These are phyloP conservation scores for Patella vulgata DNA, from an alignment of 1,140 invertebrate species.

Conservation along the genomic window DNA sequence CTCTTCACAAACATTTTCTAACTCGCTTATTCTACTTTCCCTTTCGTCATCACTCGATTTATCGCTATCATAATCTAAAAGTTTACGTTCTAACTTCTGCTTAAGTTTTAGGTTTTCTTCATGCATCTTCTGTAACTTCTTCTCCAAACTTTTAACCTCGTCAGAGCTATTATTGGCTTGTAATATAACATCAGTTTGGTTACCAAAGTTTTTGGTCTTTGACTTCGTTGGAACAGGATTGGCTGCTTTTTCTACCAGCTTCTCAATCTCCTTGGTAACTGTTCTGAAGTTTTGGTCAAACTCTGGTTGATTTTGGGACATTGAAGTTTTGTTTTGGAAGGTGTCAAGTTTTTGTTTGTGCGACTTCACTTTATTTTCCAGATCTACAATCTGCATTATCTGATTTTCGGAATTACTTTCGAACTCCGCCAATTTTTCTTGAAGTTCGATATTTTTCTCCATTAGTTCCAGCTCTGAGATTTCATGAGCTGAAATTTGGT, in stretches of 20 bases:
- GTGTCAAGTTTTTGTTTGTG: neutral
- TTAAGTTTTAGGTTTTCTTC: conserved; percentile 41
- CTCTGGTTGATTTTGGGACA: neutral
- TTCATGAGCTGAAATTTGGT: conserved; percentile 16
- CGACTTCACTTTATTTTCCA: neutral
- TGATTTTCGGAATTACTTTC: conserved; percentile 22
- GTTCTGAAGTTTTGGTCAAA: neutral
- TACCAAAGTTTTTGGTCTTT: too few species aligned
- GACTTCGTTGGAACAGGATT: too few species aligned
- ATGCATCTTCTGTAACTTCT: conserved; percentile 30
- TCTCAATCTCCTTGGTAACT: neutral
- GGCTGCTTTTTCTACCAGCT: neutral
- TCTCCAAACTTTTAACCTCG: conserved; percentile 28
- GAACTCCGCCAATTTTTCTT: conserved; percentile 26
- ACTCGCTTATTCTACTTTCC: conserved; percentile 41
- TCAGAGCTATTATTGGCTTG: neutral
- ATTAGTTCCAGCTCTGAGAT: conserved; percentile 17
- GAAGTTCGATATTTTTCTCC: conserved; percentile 20
- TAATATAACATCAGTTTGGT: too few species aligned
- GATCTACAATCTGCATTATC: conserved; percentile 24
- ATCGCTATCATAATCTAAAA: conserved; percentile 25
- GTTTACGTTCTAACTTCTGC: conserved; percentile 30
- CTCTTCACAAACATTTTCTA: conserved; percentile 48
- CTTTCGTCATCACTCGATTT: conserved; percentile 28
- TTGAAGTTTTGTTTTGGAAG: neutral